phyloP scores from a whole-genome alignment of 2,797 vertebrate genomes.

The Brachyrhaphis roseni region DNA sequence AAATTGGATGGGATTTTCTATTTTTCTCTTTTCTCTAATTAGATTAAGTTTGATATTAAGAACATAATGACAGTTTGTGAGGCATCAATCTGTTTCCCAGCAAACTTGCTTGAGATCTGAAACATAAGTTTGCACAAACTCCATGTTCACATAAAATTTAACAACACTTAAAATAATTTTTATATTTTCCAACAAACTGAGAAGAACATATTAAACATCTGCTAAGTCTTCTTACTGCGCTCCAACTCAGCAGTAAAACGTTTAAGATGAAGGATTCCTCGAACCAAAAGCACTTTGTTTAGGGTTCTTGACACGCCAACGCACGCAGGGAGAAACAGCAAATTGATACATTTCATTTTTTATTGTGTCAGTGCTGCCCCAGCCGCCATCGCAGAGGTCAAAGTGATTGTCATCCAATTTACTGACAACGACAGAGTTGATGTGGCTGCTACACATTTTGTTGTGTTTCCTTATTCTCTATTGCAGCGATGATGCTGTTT shows the following conservation, averaged over 20 bases:
- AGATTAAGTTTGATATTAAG: not conserved
- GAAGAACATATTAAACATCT: not conserved
- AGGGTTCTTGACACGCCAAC: conserved; percentile 16
- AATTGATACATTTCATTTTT: conserved; percentile 21
- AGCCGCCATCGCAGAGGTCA: conserved; percentile 9
- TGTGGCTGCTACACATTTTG: not conserved
- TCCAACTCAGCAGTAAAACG: conserved; percentile 1
- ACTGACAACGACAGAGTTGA: conserved; percentile 4
- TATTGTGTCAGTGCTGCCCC: conserved; percentile 9
- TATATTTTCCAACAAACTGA: not conserved
- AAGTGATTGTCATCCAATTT: conserved; percentile 20
- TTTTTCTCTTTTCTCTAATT: not conserved
- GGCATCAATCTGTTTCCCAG: not conserved
- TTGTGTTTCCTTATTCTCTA: not conserved
- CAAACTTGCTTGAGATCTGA: not conserved
- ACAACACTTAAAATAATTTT: conserved; percentile 4
- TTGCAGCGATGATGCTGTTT: conserved; percentile 5
- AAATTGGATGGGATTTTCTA: not conserved
- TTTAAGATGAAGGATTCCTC: conserved; percentile 13
- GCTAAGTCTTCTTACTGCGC: not conserved
- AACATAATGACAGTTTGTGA: not conserved
- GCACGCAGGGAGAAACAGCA: conserved; percentile 12
- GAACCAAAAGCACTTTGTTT: conserved; percentile 15
- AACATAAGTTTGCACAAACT: not conserved
- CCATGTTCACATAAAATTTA: conserved; percentile 10